These are phyloP conservation scores for Catocala fraxini DNA, from an alignment of 2,888 invertebrate genomes.

Conservation along the genomic window DNA sequence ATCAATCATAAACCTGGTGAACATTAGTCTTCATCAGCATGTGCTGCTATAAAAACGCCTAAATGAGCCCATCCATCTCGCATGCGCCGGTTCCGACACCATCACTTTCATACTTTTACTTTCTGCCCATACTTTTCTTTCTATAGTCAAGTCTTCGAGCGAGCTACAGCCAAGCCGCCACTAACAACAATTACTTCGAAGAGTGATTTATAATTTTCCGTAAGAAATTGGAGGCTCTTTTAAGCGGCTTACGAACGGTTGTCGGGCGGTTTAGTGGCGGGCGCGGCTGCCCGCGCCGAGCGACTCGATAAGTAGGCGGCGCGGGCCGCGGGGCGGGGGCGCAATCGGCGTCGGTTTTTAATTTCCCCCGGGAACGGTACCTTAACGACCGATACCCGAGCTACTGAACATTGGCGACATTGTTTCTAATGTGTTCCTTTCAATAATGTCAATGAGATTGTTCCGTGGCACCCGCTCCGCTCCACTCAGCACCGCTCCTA, in stretches of 20 bases:
- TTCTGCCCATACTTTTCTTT: background rate
- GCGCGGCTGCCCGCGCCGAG: conserved; percentile 32
- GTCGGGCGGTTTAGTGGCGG: conserved; percentile 22
- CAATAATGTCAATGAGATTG: conserved; percentile 45
- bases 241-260: conserved; percentile 13
- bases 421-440: conserved; percentile 55
- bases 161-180: background rate
- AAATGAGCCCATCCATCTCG: conserved; percentile 35
- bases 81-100: background rate
- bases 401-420: conserved; percentile 47
- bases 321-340: conserved; percentile 33
- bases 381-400: conserved; percentile 46
- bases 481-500: background rate
- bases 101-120: background rate
- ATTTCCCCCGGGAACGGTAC: conserved; percentile 61
- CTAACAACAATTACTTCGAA: conserved; percentile 24
- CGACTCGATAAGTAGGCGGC: conserved; percentile 53
- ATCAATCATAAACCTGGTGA: conserved; percentile 40
- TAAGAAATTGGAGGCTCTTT: conserved; percentile 31
- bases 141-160: no score
- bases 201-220: conserved; percentile 35
- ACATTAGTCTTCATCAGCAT: conserved; percentile 47
- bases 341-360: conserved; percentile 53
- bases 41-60: conserved; percentile 21
- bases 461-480: background rate